A percentile compares a stretch with the other conserved stretches of the same genome.
Conservation (phyloP, 64 coral and sea anemone genomes). For the Cladopsammia gracilis region DNA sequence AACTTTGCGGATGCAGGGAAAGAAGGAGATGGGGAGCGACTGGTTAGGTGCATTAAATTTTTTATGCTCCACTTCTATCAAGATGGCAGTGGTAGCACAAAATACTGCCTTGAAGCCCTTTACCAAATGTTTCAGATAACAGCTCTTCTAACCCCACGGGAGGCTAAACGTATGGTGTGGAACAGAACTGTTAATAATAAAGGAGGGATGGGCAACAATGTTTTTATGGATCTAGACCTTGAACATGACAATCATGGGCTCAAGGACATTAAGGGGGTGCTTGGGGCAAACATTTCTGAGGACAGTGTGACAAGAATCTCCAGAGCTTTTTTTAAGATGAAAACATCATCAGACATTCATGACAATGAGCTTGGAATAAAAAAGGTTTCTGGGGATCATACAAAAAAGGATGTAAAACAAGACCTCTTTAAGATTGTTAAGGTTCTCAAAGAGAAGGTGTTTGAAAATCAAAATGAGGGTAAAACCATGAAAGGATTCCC, state of each 20-base stretch:
- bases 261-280: not conserved
- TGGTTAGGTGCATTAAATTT: constrained; percentile 19
- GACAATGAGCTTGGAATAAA: no score
- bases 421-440: no score
- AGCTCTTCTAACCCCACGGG: constrained; percentile 28
- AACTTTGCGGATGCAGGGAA: constrained; percentile 25
- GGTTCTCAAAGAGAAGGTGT: no score
- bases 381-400: no score
- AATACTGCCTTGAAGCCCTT: constrained; percentile 64
- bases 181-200: constrained; percentile 66
- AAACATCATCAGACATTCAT: no score
- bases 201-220: constrained; percentile 43
- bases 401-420: not conserved
- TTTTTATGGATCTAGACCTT: constrained; percentile 42
- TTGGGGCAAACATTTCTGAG: not conserved
- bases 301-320: no score
- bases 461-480: no score
- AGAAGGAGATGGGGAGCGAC: constrained; percentile 37
- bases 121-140: constrained; percentile 41
- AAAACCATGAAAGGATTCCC: constrained; percentile 26
- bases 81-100: not conserved
- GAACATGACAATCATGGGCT: constrained; percentile 50
- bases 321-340: no score
- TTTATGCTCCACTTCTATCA: not conserved
- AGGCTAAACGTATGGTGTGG: constrained; percentile 33